Evolutionary conservation across 2,888 invertebrate genomes (phyloP).

Genomic region (Cataglyphis cursor): DNA sequence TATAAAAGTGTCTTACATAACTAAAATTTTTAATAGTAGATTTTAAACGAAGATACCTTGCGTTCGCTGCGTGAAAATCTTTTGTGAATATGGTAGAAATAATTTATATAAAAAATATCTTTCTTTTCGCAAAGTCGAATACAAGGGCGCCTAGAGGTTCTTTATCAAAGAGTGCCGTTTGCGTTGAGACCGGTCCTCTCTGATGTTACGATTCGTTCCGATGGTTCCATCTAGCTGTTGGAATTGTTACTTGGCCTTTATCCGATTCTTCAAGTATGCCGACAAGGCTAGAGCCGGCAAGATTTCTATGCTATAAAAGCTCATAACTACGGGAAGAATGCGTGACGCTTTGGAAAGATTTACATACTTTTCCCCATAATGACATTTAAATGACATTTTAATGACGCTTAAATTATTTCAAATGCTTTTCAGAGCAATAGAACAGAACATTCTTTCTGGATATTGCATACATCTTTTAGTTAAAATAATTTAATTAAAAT

Average conservation of each 20-base stretch:
- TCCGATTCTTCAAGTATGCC: not conserved
- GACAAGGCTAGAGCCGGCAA: not conserved
- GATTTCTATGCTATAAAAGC: not conserved
- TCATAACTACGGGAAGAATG: not conserved
- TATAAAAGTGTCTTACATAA: not conserved
- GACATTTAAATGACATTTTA: not conserved
- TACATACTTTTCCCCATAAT: not conserved
- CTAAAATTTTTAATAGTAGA: not conserved
- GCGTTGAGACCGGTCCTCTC: not conserved
- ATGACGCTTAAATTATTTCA: not conserved
- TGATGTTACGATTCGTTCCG: slow-evolving; percentile 2
- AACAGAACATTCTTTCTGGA: not conserved
- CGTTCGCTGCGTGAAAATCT: too few relatives aligned
- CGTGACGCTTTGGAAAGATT: not conserved
- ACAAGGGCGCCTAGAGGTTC: not conserved
- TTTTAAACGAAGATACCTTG: not conserved
- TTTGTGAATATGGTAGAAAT: not conserved
- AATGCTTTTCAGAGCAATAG: not conserved
- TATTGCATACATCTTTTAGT: not conserved
- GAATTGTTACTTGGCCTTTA: not conserved
- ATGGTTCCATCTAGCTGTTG: slow-evolving; percentile 26
- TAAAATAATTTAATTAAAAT: not conserved
- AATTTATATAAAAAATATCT: not conserved
- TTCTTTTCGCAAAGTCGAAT: not conserved
- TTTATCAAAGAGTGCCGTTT: slow-evolving; percentile 2